Percentiles rank a stretch among this genome's conserved stretches.
Conservation (phyloP, 2,113 vertebrate genomes). For the Ammodramus savannarum region DNA sequence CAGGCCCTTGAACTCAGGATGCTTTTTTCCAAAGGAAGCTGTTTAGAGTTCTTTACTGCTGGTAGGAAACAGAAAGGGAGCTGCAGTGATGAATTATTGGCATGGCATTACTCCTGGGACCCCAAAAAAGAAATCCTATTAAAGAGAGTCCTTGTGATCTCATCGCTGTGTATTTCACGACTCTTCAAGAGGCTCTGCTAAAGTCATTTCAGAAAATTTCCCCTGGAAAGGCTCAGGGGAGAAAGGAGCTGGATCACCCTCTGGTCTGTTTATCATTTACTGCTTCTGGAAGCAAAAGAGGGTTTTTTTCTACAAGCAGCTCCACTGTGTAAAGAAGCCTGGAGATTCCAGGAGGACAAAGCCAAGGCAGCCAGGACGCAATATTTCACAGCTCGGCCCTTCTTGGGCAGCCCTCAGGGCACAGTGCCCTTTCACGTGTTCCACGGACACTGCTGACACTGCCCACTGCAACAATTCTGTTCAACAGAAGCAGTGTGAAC, state of each 20-base stretch:
- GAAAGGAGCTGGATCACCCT: background rate
- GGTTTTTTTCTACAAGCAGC: background rate
- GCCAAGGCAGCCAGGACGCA: background rate
- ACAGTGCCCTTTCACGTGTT: background rate
- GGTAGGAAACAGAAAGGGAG: conserved; percentile 39
- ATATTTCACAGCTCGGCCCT: background rate
- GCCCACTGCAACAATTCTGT: background rate
- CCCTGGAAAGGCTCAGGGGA: conserved; percentile 34
- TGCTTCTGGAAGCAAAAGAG: conserved; percentile 12
- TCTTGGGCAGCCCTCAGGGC: background rate
- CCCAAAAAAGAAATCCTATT: conserved; percentile 51
- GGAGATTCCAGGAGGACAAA: background rate
- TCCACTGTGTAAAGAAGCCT: background rate
- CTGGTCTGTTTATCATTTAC: conserved; percentile 28
- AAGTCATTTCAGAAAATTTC: conserved; percentile 53
- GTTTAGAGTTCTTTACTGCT: conserved; percentile 12
- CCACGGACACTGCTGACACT: background rate
- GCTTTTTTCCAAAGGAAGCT: conserved; percentile 6
- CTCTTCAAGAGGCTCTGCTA: conserved; percentile 34
- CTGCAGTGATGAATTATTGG: conserved; percentile 29
- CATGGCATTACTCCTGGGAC: conserved; percentile 30
- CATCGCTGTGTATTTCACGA: conserved; percentile 45
- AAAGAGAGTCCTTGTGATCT: conserved; percentile 54
- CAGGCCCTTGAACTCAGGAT: background rate
- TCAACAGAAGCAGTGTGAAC: background rate